Percentiles rank a stretch among this genome's conserved stretches.
Conservation (phyloP, 2,113 vertebrate genomes). For the Corydoras maculifer region DNA sequence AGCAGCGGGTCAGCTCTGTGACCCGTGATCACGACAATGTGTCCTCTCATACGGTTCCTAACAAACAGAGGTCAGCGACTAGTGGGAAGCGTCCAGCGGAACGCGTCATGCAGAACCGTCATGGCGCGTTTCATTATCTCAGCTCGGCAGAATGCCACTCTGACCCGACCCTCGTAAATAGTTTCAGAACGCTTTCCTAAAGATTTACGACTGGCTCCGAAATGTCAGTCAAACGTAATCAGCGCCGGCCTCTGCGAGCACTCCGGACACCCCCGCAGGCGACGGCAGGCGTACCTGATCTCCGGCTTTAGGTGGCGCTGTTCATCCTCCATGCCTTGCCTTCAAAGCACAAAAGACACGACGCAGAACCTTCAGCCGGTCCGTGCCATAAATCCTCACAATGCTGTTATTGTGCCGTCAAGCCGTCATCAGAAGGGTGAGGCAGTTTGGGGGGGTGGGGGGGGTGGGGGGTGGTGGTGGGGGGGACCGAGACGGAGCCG, state of each 20-base stretch:
- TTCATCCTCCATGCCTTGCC: slow-evolving; percentile 16
- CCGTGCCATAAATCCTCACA: slow-evolving; percentile 38
- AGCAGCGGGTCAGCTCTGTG: no score
- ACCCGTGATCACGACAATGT: no score
- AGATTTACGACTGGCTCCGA: slow-evolving; percentile 7
- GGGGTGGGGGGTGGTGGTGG: background rate
- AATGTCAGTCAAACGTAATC: background rate
- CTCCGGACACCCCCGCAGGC: background rate
- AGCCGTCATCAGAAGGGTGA: slow-evolving; percentile 17
- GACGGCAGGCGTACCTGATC: background rate
- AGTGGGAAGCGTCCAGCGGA: no score
- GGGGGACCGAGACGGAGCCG: slow-evolving; percentile 10
- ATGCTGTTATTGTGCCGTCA: slow-evolving; percentile 39
- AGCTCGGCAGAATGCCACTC: background rate
- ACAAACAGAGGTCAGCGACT: no score
- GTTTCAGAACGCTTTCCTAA: background rate
- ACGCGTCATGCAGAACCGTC: background rate
- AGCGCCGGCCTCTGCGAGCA: background rate
- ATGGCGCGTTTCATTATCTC: background rate
- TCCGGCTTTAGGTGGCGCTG: slow-evolving; percentile 37
- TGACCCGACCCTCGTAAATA: background rate
- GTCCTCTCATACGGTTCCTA: no score
- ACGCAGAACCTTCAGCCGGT: slow-evolving; percentile 26
- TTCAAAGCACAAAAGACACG: slow-evolving; percentile 14
- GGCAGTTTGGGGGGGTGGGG: background rate